phyloP scores from a whole-genome alignment of 2,797 vertebrate genomes.

The Sitta carolinensis region DNA sequence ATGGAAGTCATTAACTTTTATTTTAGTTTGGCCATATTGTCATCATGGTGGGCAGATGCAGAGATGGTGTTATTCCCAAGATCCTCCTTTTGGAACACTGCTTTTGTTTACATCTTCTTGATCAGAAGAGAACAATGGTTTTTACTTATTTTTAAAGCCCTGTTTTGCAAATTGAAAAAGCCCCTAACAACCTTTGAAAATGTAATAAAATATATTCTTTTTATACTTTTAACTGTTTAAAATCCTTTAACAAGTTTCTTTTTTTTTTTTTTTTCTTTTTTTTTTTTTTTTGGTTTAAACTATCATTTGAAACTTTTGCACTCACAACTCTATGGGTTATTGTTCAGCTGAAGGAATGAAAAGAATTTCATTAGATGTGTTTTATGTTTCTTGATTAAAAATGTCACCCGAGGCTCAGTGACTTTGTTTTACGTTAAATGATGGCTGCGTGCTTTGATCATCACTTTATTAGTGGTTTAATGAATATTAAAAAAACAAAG shows the following conservation, averaged over 20 bases:
- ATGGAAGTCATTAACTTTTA: constrained; percentile 75
- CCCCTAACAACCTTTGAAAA: constrained; percentile 48
- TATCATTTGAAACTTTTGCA: constrained; percentile 35
- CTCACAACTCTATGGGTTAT: constrained; percentile 38
- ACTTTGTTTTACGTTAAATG: constrained; percentile 65
- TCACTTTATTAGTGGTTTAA: constrained; percentile 69
- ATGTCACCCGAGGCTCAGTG: constrained; percentile 66
- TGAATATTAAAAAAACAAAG: constrained; percentile 64
- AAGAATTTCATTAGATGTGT: constrained; percentile 69
- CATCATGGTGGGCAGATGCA: constrained; percentile 67
- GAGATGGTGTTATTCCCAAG: constrained; percentile 68
- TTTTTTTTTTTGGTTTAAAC: constrained; percentile 19
- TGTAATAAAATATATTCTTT: constrained; percentile 33
- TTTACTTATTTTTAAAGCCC: constrained; percentile 60
- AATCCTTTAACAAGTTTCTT: constrained; percentile 33
- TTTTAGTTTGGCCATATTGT: constrained; percentile 74
- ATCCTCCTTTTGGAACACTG: constrained; percentile 63
- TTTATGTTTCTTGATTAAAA: constrained; percentile 70
- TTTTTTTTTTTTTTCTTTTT: constrained; percentile 16
- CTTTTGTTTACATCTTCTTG: constrained; percentile 67
- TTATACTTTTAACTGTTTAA: constrained; percentile 56
- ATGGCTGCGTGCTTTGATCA: constrained; percentile 58
- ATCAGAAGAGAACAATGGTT: constrained; percentile 65
- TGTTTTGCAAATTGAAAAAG: constrained; percentile 51
- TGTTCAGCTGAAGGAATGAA: constrained; percentile 56